Conservation (phyloP, 2,113 vertebrate genomes). For the Donacobius atricapilla region DNA sequence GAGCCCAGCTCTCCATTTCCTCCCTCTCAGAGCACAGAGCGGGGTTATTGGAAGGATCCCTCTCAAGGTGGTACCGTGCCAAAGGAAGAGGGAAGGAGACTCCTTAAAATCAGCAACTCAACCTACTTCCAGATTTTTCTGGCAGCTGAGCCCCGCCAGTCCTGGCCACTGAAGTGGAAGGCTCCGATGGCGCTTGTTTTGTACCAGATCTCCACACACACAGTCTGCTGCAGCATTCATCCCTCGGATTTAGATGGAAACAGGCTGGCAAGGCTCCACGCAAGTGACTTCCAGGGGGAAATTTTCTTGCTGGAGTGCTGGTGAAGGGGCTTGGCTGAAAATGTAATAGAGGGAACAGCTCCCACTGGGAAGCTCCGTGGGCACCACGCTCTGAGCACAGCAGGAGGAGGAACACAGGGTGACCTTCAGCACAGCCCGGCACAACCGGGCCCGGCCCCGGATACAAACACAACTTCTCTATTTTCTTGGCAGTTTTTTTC, state of each 20-base stretch:
- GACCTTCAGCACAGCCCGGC: background rate
- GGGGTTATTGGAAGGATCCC: background rate
- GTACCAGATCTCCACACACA: background rate
- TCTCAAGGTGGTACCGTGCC: background rate
- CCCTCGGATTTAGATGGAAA: background rate
- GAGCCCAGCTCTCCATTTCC: background rate
- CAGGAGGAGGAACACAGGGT: background rate
- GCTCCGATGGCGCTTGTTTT: fast-evolving
- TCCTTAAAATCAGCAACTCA: background rate
- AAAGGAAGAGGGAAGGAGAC: background rate
- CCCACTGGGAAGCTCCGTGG: fast-evolving
- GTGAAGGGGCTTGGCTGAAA: background rate
- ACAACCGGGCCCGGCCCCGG: background rate
- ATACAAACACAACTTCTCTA: background rate
- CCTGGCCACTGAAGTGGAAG: background rate
- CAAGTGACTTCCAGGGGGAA: background rate
- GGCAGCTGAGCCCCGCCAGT: fast-evolving
- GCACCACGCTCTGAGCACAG: fast-evolving
- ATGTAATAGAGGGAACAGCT: background rate
- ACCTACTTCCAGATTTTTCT: background rate
- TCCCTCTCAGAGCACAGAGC: background rate
- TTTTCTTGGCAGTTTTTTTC: background rate
- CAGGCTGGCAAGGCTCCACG: background rate
- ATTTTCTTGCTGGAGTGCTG: background rate
- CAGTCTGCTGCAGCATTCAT: background rate